Conservation (phyloP, 2,888 invertebrate genomes). For the Notodonta ziczac region DNA sequence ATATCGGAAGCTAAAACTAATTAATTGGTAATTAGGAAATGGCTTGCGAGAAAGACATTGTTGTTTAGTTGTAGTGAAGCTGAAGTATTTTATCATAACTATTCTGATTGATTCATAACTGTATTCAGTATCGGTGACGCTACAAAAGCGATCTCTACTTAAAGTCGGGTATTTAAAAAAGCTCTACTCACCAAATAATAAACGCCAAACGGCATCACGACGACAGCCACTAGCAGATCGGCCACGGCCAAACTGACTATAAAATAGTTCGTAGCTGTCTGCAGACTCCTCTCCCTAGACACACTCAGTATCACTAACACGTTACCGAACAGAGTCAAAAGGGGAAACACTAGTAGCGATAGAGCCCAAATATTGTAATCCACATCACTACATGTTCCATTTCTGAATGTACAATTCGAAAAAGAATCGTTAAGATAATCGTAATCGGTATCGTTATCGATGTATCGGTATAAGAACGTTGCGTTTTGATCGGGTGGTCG, state of each 20-base stretch:
- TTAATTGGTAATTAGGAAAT: too few species aligned
- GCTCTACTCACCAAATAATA: constrained; percentile 96
- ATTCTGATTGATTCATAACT: too few species aligned
- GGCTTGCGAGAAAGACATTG: too few species aligned
- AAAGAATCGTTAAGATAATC: constrained; percentile 61
- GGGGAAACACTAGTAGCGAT: constrained; percentile 94
- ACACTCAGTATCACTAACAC: constrained; percentile 98
- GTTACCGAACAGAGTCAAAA: constrained; percentile 97
- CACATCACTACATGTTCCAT: constrained; percentile 71
- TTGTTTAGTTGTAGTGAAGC: too few species aligned
- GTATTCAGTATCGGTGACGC: too few species aligned
- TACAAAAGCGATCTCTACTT: too few species aligned
- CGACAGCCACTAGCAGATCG: constrained; percentile 97
- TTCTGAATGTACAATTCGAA: constrained; percentile 63
- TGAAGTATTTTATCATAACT: too few species aligned
- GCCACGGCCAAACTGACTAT: constrained; percentile 98
- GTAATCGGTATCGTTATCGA: constrained; percentile 47
- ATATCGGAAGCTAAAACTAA: too few species aligned
- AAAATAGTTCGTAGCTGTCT: constrained; percentile 99
- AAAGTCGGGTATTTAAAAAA: too few species aligned
- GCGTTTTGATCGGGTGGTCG: constrained; percentile 45
- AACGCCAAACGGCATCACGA: constrained; percentile 99
- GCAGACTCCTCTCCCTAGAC: constrained; percentile 93
- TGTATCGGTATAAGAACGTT: constrained; percentile 33
- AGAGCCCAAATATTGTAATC: constrained; percentile 94